Evolutionary conservation across 2,888 invertebrate species (phyloP), one percentile per base, ranked within the genome.

Genomic region (Malthinus seriepunctatus): DNA sequence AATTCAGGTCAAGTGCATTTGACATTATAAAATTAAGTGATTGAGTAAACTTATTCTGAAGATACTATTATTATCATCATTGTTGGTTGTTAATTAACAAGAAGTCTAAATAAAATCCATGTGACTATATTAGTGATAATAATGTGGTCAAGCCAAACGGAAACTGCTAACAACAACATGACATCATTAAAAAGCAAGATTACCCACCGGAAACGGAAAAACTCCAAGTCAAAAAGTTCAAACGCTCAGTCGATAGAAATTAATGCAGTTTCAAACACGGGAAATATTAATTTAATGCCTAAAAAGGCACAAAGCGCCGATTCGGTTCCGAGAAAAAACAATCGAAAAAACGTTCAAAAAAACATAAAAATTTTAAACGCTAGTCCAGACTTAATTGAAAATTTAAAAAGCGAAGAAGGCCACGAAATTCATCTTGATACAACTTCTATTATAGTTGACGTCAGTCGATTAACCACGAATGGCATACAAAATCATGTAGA

Each of bases 61-160:
- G 23, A 23, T 23, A 23, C 23, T 23, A 23, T 23, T 23, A 23
- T 23, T 23, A 23, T 23, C 3, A 23, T 23, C 5, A 5, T 2
- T 23, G 23, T 23, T 51, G 46, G 23, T 2, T 23, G 23, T 23
- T 51, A 51, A 51, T 59, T 60, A 60, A 55, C 33, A 33, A 49
- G 60, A 60, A 60, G 51, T 60, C 52, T 52, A 55, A 47, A 60
- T 53, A 55, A 46, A 34, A 56, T 56, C n/a, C 7, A 42, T 55
- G 55, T 60, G 60, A 55, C 60, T 60, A 32, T 52, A 51, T 35
- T 55, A 52, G 56, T 54, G 63, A 63, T 63, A 61, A 69, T 59
- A 63, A 78, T 79, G 79, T 79, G 78, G 78, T 78, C 79, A 60
- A 78, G 76, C 64, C 76, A 76, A 67, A 71, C 74, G 74, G 76